Percentiles rank a stretch among this genome's conserved stretches.
These are phyloP conservation scores for Sebastolobus altivelis DNA, from an alignment of 2,797 vertebrate species.

Conservation along the genomic window DNA sequence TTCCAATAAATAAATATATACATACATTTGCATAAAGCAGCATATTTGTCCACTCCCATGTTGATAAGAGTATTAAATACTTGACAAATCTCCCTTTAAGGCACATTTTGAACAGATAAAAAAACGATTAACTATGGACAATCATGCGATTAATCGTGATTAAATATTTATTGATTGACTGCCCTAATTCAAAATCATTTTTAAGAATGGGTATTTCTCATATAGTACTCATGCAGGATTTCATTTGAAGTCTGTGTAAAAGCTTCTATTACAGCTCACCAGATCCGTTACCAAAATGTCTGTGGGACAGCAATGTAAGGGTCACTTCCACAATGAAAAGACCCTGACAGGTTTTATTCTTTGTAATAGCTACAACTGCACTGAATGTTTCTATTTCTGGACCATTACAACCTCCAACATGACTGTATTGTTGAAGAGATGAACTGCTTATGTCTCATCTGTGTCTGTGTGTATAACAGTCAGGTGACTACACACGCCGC, in stretches of 20 bases:
- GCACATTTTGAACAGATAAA: too few species aligned
- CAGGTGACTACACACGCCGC: conserved; percentile 30
- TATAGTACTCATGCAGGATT: neutral
- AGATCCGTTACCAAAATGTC: conserved; percentile 5
- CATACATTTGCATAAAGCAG: too few species aligned
- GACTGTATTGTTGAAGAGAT: conserved; percentile 30
- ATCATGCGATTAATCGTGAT: too few species aligned
- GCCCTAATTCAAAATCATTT: too few species aligned
- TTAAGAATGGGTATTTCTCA: neutral
- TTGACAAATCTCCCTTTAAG: too few species aligned
- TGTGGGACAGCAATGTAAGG: neutral
- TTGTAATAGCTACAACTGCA: conserved; percentile 25
- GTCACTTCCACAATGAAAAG: conserved; percentile 23
- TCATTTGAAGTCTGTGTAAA: neutral
- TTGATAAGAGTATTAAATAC: too few species aligned
- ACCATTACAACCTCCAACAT: conserved; percentile 28
- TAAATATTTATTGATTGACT: too few species aligned
- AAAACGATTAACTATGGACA: too few species aligned
- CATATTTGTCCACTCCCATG: too few species aligned
- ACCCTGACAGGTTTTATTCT: conserved; percentile 34
- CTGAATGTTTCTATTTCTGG: conserved; percentile 30
- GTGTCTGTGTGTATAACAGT: conserved; percentile 47
- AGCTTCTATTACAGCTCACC: neutral
- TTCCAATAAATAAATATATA: too few species aligned
- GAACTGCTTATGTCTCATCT: conserved; percentile 42